Evolutionary conservation across 92 coral and sea anemone genomes (phyloP).

Genomic region (Epizoanthus fatuus): DNA sequence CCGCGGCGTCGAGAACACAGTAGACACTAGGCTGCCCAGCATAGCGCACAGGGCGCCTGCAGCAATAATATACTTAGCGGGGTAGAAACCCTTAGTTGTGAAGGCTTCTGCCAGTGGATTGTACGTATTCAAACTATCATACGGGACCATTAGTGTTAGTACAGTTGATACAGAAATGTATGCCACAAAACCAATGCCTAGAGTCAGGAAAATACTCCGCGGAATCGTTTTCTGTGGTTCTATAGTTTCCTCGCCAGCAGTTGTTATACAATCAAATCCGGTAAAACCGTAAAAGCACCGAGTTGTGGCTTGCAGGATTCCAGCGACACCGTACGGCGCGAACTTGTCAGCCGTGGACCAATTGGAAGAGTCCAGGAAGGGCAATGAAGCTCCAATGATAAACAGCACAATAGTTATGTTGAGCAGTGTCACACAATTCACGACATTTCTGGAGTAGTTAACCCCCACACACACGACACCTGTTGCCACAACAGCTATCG

Average conservation of each 20-base stretch:
- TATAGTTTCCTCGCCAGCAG: slow-evolving; percentile 81
- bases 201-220: slow-evolving; percentile 63
- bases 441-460: slow-evolving; percentile 62
- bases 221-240: slow-evolving; percentile 75
- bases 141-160: slow-evolving; percentile 80
- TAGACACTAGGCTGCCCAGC: slow-evolving; percentile 72
- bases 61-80: slow-evolving; percentile 76
- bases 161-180: slow-evolving; percentile 63
- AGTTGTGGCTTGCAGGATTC: slow-evolving; percentile 77
- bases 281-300: slow-evolving; percentile 76
- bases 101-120: slow-evolving; percentile 82
- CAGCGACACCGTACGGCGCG: slow-evolving; percentile 78
- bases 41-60: slow-evolving; percentile 75
- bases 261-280: slow-evolving; percentile 84
- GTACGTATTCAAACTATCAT: slow-evolving; percentile 43
- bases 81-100: slow-evolving; percentile 52
- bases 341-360: slow-evolving; percentile 81
- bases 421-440: slow-evolving; percentile 54
- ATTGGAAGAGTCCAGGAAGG: slow-evolving; percentile 69
- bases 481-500: slow-evolving; percentile 61
- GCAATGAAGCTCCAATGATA: slow-evolving; percentile 63
- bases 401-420: slow-evolving; percentile 65
- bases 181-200: slow-evolving; percentile 54
- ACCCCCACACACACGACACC: slow-evolving; percentile 75
- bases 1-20: slow-evolving; percentile 79